Conservation (phyloP, 2,888 invertebrate species). For the Melanostoma scalare region DNA sequence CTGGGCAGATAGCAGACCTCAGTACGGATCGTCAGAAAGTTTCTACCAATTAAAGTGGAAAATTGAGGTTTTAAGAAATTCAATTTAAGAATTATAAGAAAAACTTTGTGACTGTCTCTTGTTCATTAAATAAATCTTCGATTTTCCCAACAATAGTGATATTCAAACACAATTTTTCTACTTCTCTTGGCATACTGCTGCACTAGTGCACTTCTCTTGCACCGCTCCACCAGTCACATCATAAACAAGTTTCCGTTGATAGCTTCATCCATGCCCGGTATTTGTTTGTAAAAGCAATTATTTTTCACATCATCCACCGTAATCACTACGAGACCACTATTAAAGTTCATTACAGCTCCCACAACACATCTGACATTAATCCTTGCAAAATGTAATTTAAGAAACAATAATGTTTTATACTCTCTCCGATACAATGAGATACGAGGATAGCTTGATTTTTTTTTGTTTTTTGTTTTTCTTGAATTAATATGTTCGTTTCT, state of each 20-base stretch:
- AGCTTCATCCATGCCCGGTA: constrained; percentile 7
- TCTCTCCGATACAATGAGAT: constrained; percentile 50
- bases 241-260: neutral
- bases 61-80: too few relatives aligned
- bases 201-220: too few relatives aligned
- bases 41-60: too few relatives aligned
- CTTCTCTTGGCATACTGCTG: too few relatives aligned
- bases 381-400: constrained; percentile 72
- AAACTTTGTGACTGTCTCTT: too few relatives aligned
- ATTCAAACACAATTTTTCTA: too few relatives aligned
- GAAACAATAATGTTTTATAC: constrained; percentile 67
- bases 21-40: too few relatives aligned
- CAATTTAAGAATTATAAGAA: too few relatives aligned
- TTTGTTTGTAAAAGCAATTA: constrained; percentile 59
- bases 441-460: constrained; percentile 7
- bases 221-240: neutral
- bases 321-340: constrained; percentile 64
- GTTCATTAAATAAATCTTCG: too few relatives aligned
- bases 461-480: neutral
- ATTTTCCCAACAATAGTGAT: too few relatives aligned
- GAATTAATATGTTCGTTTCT: constrained; percentile 24
- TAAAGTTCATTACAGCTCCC: constrained; percentile 63
- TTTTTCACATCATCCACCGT: constrained; percentile 63
- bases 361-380: constrained; percentile 61
- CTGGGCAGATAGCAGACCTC: too few relatives aligned